Conservation (phyloP, 2,113 vertebrate genomes). For the Suricata suricatta region DNA sequence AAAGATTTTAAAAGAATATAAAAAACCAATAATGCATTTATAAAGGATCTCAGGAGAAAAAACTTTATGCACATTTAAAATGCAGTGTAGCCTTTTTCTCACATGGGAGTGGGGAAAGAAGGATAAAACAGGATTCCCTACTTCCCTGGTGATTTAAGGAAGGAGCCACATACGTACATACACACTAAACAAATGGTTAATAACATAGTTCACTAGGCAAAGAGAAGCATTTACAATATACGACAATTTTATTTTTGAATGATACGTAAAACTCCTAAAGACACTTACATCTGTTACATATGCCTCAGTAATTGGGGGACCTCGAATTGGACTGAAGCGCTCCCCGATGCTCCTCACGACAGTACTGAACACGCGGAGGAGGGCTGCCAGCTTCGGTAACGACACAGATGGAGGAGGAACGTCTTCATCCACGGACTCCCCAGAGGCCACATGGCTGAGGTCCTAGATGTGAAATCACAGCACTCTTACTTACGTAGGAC, state of each 20-base stretch:
- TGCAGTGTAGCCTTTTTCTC: not conserved
- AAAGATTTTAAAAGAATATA: not conserved
- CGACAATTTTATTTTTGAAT: not conserved
- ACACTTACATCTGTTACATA: constrained; percentile 96
- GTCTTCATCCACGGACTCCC: constrained; percentile 94
- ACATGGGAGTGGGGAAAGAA: rapidly evolving
- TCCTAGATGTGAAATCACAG: constrained; percentile 86
- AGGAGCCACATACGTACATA: not conserved
- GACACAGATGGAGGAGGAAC: constrained; percentile 97
- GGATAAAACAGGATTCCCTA: not conserved
- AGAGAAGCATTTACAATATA: not conserved
- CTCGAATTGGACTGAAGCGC: constrained; percentile 94
- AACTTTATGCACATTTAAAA: not conserved
- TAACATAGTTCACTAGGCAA: not conserved
- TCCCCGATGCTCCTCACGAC: constrained; percentile 99
- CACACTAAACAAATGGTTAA: not conserved
- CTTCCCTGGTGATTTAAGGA: not conserved
- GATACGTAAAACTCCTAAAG: not conserved
- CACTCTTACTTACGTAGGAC: constrained; percentile 43
- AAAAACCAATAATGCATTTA: not conserved
- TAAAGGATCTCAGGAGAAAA: not conserved
- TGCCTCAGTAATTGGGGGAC: constrained; percentile 95
- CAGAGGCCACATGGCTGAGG: constrained; percentile 93
- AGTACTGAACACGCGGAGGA: constrained; percentile 97
- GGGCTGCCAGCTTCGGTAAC: constrained; percentile 95